These are phyloP conservation scores for Dreissena polymorpha DNA, from an alignment of 1,140 invertebrate species.

Conservation along the genomic window DNA sequence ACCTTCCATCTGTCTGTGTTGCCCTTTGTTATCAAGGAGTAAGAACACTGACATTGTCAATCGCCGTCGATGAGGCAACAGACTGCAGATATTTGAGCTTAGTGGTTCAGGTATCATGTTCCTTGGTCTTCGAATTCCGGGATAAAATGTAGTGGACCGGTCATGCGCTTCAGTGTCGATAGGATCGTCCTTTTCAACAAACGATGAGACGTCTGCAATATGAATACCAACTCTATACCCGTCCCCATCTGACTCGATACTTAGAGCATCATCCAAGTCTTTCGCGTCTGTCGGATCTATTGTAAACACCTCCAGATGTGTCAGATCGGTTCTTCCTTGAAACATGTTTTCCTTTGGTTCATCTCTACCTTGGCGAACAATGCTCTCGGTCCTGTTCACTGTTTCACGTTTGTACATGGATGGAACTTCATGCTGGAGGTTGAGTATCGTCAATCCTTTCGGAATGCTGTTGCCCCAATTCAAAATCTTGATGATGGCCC, in stretches of 20 bases:
- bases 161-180: slow-evolving; percentile 70
- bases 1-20: slow-evolving; percentile 30
- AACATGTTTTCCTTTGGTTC: slow-evolving; percentile 80
- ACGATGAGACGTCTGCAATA: slow-evolving; percentile 74
- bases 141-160: slow-evolving; percentile 70
- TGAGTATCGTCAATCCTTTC: slow-evolving; percentile 24
- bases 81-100: slow-evolving; percentile 76
- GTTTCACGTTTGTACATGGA: slow-evolving; percentile 34
- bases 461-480: slow-evolving; percentile 18
- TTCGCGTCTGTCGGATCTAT: slow-evolving; percentile 99
- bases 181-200: slow-evolving; percentile 57
- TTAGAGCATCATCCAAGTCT: slow-evolving; percentile 98
- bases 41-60: slow-evolving; percentile 65
- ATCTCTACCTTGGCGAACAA: neutral
- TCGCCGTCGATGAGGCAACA: slow-evolving; percentile 70
- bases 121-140: slow-evolving; percentile 59
- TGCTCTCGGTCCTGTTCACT: slow-evolving; percentile 10
- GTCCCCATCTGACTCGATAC: slow-evolving; percentile 78
- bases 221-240: slow-evolving; percentile 66
- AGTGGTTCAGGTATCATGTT: slow-evolving; percentile 77
- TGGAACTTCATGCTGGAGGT: slow-evolving; percentile 47
- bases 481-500: slow-evolving; percentile 40
- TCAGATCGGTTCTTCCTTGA: slow-evolving; percentile 85
- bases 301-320: slow-evolving; percentile 84
- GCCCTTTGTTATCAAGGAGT: slow-evolving; percentile 52